Evolutionary conservation across 1,140 invertebrate genomes (phyloP), one percentile per base, ranked within the genome.

Genomic region (Pachypeltis micranthus): DNA sequence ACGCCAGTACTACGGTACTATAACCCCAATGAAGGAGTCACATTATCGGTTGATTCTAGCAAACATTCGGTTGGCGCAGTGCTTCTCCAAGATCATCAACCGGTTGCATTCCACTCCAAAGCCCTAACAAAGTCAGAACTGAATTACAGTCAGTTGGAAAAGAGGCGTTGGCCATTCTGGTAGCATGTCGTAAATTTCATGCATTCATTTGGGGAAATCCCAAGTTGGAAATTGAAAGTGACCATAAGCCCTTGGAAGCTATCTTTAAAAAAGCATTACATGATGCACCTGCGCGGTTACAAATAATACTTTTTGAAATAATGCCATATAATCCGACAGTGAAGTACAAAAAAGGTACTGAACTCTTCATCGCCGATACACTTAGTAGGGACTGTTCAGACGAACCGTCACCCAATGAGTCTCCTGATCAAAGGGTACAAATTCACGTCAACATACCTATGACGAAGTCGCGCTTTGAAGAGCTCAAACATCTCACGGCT

Each of bases 161-260:
- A n/a, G n/a, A n/a, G n/a, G n/a, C n/a, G n/a, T 39, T 39, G 16
- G 31, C 31, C 31, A 39, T 66, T 66, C 21, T 70, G 69, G 19
- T 71, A 72, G 47, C 70, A 69, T 47, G 72, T 73, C 62, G 65
- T 60, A 24, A 63, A 70, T 7, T 68, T 66, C 25, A 69, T 73
- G 10, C 44, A 59, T 59, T 69, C 58, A 62, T 63, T 27, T 19
- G 65, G 29, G 62, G 60, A 67, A 61, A 70, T 28, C 16, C 27
- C 66, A 62, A 75, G 69, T 66, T 67, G 62, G 61, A 61, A 68
- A 19, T 74, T 70, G 58, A 72, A 26, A 74, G 70, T 0, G 73
- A 75, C 64, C 71, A 73, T 56, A 70, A 73, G 34, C 71, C 72
- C 16, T 61, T 76, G 16, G 69, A 67, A 27, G 23, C 63, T 25